These are phyloP conservation scores for Lepus townsendii DNA, from an alignment of 2,797 vertebrate species.

Conservation along the genomic window DNA sequence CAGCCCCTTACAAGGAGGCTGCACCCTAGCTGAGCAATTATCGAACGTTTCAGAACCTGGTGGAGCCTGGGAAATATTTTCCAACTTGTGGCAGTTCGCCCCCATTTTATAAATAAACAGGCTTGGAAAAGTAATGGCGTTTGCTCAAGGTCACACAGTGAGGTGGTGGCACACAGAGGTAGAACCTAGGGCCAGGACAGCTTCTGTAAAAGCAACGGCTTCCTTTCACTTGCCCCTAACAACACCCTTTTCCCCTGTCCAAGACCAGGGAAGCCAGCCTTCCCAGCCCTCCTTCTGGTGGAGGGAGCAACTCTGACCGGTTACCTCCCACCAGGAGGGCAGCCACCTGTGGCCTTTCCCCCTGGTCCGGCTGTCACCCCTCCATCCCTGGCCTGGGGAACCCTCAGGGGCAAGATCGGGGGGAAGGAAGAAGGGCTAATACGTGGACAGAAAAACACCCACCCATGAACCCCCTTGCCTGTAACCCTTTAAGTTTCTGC, in stretches of 20 bases:
- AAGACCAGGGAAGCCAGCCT: background rate
- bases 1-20: conserved; percentile 41
- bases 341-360: background rate
- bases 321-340: background rate
- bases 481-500: background rate
- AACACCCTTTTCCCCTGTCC: background rate
- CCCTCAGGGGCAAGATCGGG: background rate
- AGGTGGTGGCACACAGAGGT: background rate
- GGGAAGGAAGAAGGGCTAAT: background rate
- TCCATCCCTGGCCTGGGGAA: background rate
- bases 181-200: background rate
- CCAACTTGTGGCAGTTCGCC: conserved; percentile 66
- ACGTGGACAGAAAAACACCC: background rate
- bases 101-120: conserved; percentile 81
- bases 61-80: conserved; percentile 76
- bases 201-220: background rate
- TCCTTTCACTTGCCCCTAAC: background rate
- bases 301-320: background rate
- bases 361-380: background rate
- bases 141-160: conserved; percentile 72
- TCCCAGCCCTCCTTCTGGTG: background rate
- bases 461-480: background rate
- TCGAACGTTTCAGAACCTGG: conserved; percentile 72
- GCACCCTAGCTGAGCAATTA: conserved; percentile 73
- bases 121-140: conserved; percentile 62